A percentile compares a stretch with the other conserved stretches of the same genome.
Evolutionary conservation across 1,140 invertebrate genomes (phyloP).

Genomic region (Laupala kohalensis): DNA sequence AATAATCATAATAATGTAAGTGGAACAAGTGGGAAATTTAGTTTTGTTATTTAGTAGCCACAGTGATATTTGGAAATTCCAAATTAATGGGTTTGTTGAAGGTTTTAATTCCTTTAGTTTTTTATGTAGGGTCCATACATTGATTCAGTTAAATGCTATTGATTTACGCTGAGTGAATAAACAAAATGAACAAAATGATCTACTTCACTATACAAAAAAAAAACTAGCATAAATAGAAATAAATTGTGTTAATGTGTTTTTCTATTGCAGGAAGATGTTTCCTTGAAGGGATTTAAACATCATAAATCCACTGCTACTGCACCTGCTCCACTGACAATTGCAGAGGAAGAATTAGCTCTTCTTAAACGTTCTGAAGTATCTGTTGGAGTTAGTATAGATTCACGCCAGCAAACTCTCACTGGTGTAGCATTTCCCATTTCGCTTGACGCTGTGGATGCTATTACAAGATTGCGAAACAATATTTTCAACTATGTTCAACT

Average conservation of each 20-base stretch:
- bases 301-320: conserved; percentile 62
- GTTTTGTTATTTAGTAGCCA: no score
- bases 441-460: conserved; percentile 58
- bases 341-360: conserved; percentile 79
- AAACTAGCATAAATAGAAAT: not conserved
- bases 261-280: conserved; percentile 57
- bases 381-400: conserved; percentile 67
- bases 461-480: conserved; percentile 39
- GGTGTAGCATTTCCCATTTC: conserved; percentile 89
- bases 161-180: no score
- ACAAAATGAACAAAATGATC: no score
- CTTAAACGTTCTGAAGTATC: conserved; percentile 61
- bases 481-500: conserved; percentile 48
- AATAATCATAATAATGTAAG: no score
- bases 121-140: no score
- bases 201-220: no score
- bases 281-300: conserved; percentile 64
- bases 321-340: conserved; percentile 74
- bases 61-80: no score
- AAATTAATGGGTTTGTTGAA: no score
- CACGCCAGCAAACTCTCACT: conserved; percentile 79
- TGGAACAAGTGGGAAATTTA: no score
- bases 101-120: no score
- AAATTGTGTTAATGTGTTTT: not conserved
- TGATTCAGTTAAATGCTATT: no score